Evolutionary conservation across 2,797 vertebrate genomes (phyloP), one percentile per base, ranked within the genome.

Genomic region (Synaphobranchus kaupii): DNA sequence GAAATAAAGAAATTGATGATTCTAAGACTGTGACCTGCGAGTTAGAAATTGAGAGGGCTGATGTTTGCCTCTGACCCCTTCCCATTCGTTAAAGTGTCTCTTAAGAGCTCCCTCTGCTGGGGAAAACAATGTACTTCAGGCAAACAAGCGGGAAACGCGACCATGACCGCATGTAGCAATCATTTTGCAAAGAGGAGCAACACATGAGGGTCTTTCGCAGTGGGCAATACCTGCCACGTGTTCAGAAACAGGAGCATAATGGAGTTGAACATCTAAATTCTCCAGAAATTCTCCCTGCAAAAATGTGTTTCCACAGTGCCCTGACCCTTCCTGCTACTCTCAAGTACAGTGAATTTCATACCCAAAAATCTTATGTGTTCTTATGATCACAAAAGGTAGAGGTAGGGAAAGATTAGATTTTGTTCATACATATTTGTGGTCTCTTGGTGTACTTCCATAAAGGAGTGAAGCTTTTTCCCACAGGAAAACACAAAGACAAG

Each of bases 21-120:
- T 81, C 44, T 50, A 25, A 81, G 44, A 50, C 44, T 78, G 73
- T 81, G 28, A 17, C 73, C 34, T 78, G 47, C 78, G 22, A 13
- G 47, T 73, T 9, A 22, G 22, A 17, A 56, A 54, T 13, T 39
- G 68, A 73, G 31, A 9, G 10, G 31, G 12, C 1, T 4, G 63
- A 9, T 34, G 66, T 10, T 48, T 80, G 39, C n/a, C 54, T 48
- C 39, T 28, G 50, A 17, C 44, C 22, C 20, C 25, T 39, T 54
- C 63, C 47, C 20, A 56, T 47, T 87, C 48, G 50, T 66, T 28
- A 68, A 47, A 87, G 83, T 22, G 83, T 80, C 86, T 87, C 86
- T 76, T 78, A 47, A 84, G 83, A 84, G 83, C 86, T 60, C 86
- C 86, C 83, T 87, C 86, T 87, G 83, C 66, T 87, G 86, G 86